Evolutionary conservation across 2,888 invertebrate genomes (phyloP).

Genomic region (Dilophus febrilis): DNA sequence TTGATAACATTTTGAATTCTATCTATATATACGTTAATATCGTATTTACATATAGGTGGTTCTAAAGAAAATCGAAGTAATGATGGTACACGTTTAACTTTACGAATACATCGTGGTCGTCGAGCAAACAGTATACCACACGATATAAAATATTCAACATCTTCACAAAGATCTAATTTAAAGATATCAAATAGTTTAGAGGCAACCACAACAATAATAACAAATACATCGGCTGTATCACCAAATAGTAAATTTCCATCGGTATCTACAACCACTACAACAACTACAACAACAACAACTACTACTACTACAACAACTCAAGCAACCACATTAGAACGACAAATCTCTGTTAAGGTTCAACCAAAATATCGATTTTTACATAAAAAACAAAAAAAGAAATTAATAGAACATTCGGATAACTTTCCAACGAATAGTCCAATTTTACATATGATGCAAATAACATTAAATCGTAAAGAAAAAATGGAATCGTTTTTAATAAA

Average conservation of each 20-base stretch:
- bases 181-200: conserved; percentile 2
- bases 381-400: background rate
- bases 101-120: conserved; percentile 74
- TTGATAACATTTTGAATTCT: no score
- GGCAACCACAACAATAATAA: background rate
- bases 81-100: conserved; percentile 60
- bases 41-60: conserved; percentile 21
- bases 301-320: no score
- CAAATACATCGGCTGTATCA: background rate
- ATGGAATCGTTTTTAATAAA: conserved; percentile 22
- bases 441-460: conserved; percentile 5
- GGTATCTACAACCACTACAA: no score
- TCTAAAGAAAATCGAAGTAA: conserved; percentile 56
- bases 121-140: conserved; percentile 36
- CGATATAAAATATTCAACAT: conserved; percentile 40
- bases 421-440: conserved; percentile 2
- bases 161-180: conserved; percentile 28
- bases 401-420: background rate
- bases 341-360: conserved; percentile 23
- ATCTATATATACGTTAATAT: background rate
- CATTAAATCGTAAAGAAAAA: conserved; percentile 38
- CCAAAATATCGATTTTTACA: no score
- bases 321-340: conserved; percentile 37
- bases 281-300: no score
- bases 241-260: background rate